These are phyloP conservation scores for Buceros bicornis DNA, from an alignment of 2,797 vertebrate species.

Conservation along the genomic window DNA sequence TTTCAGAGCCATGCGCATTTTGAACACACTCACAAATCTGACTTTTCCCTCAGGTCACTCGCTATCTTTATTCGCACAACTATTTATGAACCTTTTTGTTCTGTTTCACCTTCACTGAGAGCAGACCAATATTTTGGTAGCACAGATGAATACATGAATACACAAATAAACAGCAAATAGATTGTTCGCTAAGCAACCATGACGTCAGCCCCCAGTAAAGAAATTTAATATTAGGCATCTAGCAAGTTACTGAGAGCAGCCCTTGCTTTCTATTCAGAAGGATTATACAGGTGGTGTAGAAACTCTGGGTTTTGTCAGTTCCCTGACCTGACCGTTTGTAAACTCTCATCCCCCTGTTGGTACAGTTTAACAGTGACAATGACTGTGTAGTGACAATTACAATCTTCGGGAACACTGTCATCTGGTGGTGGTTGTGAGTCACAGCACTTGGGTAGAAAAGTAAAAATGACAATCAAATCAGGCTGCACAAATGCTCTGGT, in stretches of 20 bases:
- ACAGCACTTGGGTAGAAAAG: background rate
- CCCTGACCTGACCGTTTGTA: background rate
- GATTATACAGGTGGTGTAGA: background rate
- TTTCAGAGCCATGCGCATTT: background rate
- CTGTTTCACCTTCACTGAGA: background rate
- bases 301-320: background rate
- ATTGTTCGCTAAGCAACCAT: background rate
- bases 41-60: background rate
- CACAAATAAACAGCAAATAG: background rate
- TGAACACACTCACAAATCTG: background rate
- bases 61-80: background rate
- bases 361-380: background rate
- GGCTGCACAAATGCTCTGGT: background rate
- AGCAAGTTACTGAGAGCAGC: background rate
- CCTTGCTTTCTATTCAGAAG: background rate
- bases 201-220: background rate
- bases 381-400: background rate
- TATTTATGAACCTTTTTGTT: background rate
- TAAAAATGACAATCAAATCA: background rate
- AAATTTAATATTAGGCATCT: background rate
- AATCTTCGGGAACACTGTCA: slow-evolving; percentile 14
- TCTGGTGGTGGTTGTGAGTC: slow-evolving; percentile 49
- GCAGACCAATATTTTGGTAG: background rate
- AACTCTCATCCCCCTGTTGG: background rate
- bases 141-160: background rate